Evolutionary conservation across 2,888 invertebrate species (phyloP).

Genomic region (Apodemia mormo): DNA sequence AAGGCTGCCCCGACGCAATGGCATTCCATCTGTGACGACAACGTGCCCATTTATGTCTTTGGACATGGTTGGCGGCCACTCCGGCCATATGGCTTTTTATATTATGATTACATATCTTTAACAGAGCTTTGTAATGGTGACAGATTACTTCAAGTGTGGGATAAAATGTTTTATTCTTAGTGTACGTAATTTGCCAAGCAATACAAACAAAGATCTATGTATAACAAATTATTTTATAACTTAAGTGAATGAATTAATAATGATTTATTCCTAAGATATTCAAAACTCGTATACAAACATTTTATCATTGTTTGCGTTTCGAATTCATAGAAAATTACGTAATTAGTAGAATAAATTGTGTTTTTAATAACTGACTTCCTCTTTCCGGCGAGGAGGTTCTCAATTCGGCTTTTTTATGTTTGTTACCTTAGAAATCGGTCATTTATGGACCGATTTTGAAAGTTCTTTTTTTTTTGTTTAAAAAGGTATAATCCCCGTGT

Average conservation of each 20-base stretch:
- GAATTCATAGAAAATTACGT: too few species aligned
- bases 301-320: too few species aligned
- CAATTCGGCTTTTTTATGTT: too few species aligned
- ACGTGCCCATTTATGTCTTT: constrained; percentile 80
- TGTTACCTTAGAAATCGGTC: too few species aligned
- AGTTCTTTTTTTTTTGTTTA: too few species aligned
- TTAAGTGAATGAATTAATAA: background rate
- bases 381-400: too few species aligned
- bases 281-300: too few species aligned
- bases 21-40: constrained; percentile 78
- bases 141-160: constrained; percentile 58
- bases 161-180: constrained; percentile 37
- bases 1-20: constrained; percentile 61
- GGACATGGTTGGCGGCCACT: constrained; percentile 74
- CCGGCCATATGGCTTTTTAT: constrained; percentile 74
- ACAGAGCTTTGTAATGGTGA: constrained; percentile 61
- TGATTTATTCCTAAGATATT: background rate
- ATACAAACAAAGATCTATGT: background rate
- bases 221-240: background rate
- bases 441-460: too few species aligned
- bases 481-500: too few species aligned
- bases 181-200: constrained; percentile 17
- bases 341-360: too few species aligned
- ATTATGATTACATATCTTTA: constrained; percentile 59
- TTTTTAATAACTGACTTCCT: too few species aligned